phyloP scores from a whole-genome alignment of 1,140 invertebrate genomes.

The Thrips palmi region DNA sequence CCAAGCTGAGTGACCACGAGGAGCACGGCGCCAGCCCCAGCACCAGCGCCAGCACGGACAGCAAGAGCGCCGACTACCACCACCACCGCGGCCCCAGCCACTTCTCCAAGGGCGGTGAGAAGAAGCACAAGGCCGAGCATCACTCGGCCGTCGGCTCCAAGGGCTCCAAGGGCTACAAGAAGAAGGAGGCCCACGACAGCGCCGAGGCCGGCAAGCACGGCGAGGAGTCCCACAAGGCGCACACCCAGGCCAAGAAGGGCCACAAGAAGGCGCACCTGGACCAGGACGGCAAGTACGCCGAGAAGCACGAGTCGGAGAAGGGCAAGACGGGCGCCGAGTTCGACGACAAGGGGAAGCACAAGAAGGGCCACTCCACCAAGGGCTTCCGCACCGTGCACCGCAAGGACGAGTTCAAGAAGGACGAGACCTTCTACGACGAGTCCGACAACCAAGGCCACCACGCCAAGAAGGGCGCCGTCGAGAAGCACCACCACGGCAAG shows the following conservation, averaged over 20 bases:
- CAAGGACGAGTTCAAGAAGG: slow-evolving; percentile 43
- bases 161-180: slow-evolving; percentile 37
- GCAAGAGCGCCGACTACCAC: too few species aligned
- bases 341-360: slow-evolving; percentile 28
- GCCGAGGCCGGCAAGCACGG: slow-evolving; percentile 17
- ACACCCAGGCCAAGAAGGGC: slow-evolving; percentile 15
- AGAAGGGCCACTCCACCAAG: slow-evolving; percentile 41
- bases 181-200: slow-evolving; percentile 24
- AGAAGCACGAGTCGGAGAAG: slow-evolving; percentile 23
- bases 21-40: too few species aligned
- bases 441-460: slow-evolving; percentile 39
- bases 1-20: too few species aligned
- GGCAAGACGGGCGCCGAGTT: slow-evolving; percentile 15
- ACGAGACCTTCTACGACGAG: slow-evolving; percentile 43
- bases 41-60: too few species aligned
- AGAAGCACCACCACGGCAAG: slow-evolving; percentile 14
- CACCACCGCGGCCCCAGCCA: too few species aligned
- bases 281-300: slow-evolving; percentile 21
- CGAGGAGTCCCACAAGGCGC: slow-evolving; percentile 17
- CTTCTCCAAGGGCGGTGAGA: slow-evolving; percentile 16
- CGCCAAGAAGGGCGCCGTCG: slow-evolving; percentile 25
- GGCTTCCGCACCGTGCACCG: slow-evolving; percentile 42
- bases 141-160: slow-evolving; percentile 26
- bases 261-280: slow-evolving; percentile 19
- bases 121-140: slow-evolving; percentile 15